Evolutionary conservation across 1,140 invertebrate genomes (phyloP).

Genomic region (Oryctes rhinoceros): DNA sequence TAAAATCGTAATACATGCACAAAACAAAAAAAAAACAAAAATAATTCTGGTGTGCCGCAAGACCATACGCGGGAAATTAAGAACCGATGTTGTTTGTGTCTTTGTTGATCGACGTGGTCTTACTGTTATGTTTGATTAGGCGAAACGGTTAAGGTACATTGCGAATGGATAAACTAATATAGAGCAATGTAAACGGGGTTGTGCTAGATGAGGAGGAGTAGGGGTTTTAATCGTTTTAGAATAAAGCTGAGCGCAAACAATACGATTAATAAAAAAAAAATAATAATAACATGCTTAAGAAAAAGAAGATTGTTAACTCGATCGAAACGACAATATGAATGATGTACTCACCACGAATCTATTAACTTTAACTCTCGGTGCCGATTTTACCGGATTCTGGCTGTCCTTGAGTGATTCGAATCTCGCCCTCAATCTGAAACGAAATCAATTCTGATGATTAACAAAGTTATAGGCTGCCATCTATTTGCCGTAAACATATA

Average conservation of each 20-base stretch:
- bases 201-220: no score
- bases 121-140: background rate
- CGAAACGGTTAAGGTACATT: background rate
- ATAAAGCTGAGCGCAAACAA: slow-evolving; percentile 2
- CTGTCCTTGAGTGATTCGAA: slow-evolving; percentile 82
- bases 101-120: no score
- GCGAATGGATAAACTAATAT: background rate
- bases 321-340: background rate
- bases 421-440: slow-evolving; percentile 75
- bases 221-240: background rate
- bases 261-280: background rate
- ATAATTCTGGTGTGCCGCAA: slow-evolving; percentile 23
- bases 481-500: no score
- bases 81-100: background rate
- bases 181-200: background rate
- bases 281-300: background rate
- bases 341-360: slow-evolving; percentile 83
- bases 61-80: background rate
- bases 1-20: background rate
- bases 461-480: no score
- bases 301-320: background rate
- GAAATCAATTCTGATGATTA: background rate
- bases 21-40: background rate
- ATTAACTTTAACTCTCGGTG: slow-evolving; percentile 76
- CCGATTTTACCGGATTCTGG: slow-evolving; percentile 63